Conservation (phyloP, 1,140 invertebrate genomes). For the Scaptodrosophila lebanonensis region DNA sequence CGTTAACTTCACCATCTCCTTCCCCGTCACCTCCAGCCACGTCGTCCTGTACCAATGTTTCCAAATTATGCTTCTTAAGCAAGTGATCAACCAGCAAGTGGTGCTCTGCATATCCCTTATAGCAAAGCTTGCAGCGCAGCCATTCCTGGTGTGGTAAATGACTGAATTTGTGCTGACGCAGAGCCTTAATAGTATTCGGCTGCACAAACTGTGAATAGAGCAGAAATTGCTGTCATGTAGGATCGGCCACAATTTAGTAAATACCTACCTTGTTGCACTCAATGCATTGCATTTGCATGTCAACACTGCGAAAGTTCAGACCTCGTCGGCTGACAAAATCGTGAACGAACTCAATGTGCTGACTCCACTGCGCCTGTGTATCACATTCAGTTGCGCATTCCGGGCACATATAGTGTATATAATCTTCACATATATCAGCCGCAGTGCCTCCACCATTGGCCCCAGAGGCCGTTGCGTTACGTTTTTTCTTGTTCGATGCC, state of each 20-base stretch:
- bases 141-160: slow-evolving; percentile 60
- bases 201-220: slow-evolving; percentile 36
- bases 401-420: slow-evolving; percentile 67
- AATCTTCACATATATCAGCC: slow-evolving; percentile 53
- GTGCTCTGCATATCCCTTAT: slow-evolving; percentile 47
- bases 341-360: slow-evolving; percentile 68
- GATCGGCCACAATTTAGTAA: not conserved
- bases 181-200: slow-evolving; percentile 50
- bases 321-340: slow-evolving; percentile 59
- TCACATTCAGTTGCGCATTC: slow-evolving; percentile 62
- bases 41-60: slow-evolving; percentile 28
- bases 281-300: slow-evolving; percentile 66
- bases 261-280: slow-evolving; percentile 55
- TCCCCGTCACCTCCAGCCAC: not conserved
- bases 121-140: slow-evolving; percentile 68
- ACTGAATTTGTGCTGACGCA: slow-evolving; percentile 62
- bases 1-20: slow-evolving; percentile 38
- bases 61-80: slow-evolving; percentile 52
- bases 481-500: slow-evolving; percentile 12
- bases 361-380: slow-evolving; percentile 56
- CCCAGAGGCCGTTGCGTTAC: not conserved
- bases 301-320: slow-evolving; percentile 53
- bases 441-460: slow-evolving; percentile 13
- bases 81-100: slow-evolving; percentile 48
- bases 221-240: not conserved